These are phyloP conservation scores for Rhinopomastus cyanomelas DNA, from an alignment of 2,113 vertebrate species.

Conservation along the genomic window DNA sequence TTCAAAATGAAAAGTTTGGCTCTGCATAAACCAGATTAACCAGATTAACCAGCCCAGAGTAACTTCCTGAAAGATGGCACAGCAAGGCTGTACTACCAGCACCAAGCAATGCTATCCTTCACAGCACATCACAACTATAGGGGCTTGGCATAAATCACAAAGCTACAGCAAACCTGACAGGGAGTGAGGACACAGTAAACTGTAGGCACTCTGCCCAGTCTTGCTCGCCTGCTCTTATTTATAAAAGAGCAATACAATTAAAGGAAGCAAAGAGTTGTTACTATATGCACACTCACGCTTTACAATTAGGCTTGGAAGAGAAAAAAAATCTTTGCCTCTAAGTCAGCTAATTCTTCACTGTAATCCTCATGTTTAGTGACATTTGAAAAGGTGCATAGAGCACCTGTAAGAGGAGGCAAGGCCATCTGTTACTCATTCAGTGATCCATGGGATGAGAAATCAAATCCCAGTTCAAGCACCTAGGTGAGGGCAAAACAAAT, in stretches of 20 bases:
- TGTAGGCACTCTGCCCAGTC: not conserved
- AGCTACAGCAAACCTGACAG: not conserved
- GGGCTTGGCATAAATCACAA: not conserved
- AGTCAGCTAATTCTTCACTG: conserved; percentile 81
- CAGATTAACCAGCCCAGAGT: not conserved
- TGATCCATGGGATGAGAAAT: conserved; percentile 73
- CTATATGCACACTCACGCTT: not conserved
- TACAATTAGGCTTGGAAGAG: not conserved
- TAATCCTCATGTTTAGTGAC: conserved; percentile 92
- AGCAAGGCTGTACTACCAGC: not conserved
- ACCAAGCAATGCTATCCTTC: not conserved
- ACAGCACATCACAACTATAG: not conserved
- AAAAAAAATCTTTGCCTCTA: conserved; percentile 80
- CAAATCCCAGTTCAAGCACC: conserved; percentile 57
- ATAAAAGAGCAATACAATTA: not conserved
- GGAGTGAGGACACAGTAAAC: not conserved
- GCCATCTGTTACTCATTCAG: conserved; percentile 81
- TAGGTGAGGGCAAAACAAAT: conserved; percentile 62
- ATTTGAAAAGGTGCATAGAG: conserved; percentile 93
- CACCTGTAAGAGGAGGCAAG: conserved; percentile 93
- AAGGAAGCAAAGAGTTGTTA: not conserved
- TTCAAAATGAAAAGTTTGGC: not conserved
- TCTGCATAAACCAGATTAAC: not conserved
- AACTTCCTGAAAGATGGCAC: not conserved
- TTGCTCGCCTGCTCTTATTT: not conserved